Percentiles rank a stretch among this genome's conserved stretches.
phyloP scores from a whole-genome alignment of 2,797 vertebrate genomes.

The Potorous gilbertii region DNA sequence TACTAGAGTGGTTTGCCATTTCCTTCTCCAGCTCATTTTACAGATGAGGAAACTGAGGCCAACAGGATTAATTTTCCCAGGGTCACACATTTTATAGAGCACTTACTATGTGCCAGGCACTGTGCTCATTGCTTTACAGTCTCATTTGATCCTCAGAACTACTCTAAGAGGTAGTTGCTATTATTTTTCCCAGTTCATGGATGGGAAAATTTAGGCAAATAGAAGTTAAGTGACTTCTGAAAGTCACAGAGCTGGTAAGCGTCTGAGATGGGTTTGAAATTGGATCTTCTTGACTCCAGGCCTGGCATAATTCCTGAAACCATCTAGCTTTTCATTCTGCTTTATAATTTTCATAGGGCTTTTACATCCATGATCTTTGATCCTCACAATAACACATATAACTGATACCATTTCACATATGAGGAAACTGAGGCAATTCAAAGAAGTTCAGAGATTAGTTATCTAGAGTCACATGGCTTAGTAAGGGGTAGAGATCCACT shows the following conservation, averaged over 20 bases:
- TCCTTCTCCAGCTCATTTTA: background rate
- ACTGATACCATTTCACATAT: background rate
- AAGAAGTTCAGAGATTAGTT: background rate
- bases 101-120: background rate
- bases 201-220: slow-evolving; percentile 26
- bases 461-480: background rate
- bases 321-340: no score
- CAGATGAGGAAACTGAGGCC: background rate
- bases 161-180: background rate
- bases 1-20: background rate
- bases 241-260: background rate
- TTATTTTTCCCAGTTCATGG: slow-evolving; percentile 17
- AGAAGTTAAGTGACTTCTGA: background rate
- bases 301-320: background rate
- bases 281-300: background rate
- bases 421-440: background rate
- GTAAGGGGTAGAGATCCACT: background rate
- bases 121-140: background rate
- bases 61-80: background rate
- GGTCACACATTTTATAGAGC: background rate
- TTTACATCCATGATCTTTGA: background rate
- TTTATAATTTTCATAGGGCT: background rate
- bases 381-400: background rate
- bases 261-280: slow-evolving; percentile 8
- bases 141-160: no score